Conservation (phyloP, 2,888 invertebrate species). For the Caenorhabditis sp. region DNA sequence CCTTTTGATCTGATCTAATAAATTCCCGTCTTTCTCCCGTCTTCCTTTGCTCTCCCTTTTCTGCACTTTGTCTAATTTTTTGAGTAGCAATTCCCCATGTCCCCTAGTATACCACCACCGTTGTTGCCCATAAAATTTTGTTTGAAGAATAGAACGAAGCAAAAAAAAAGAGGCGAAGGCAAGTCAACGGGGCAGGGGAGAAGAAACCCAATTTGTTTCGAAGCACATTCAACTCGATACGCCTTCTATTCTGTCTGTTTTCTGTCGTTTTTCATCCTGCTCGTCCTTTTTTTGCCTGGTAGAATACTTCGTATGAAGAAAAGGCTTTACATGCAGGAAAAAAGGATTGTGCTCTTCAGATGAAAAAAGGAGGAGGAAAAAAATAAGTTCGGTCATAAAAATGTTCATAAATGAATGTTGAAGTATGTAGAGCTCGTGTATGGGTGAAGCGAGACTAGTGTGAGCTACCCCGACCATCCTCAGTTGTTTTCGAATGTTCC, state of each 20-base stretch:
- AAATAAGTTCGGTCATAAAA: constrained; percentile 55
- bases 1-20: constrained; percentile 24
- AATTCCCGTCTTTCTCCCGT: neutral
- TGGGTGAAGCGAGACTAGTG: neutral
- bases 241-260: constrained; percentile 31
- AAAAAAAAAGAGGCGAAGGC: constrained; percentile 26
- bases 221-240: constrained; percentile 62
- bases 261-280: constrained; percentile 24
- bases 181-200: constrained; percentile 27
- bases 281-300: constrained; percentile 13
- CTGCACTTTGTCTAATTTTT: constrained; percentile 4
- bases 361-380: constrained; percentile 14
- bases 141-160: constrained; percentile 34
- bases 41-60: neutral
- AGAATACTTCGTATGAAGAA: constrained; percentile 14
- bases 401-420: constrained; percentile 61
- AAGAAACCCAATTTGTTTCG: constrained; percentile 66
- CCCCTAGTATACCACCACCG: constrained; percentile 15
- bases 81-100: constrained; percentile 15
- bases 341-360: constrained; percentile 51
- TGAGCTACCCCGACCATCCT: neutral
- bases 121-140: constrained; percentile 35
- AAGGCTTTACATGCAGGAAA: constrained; percentile 26
- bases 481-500: constrained; percentile 34
- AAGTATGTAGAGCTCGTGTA: constrained; percentile 25